Conservation (phyloP, 2,888 invertebrate genomes). For the Scaeva pyrastri region DNA sequence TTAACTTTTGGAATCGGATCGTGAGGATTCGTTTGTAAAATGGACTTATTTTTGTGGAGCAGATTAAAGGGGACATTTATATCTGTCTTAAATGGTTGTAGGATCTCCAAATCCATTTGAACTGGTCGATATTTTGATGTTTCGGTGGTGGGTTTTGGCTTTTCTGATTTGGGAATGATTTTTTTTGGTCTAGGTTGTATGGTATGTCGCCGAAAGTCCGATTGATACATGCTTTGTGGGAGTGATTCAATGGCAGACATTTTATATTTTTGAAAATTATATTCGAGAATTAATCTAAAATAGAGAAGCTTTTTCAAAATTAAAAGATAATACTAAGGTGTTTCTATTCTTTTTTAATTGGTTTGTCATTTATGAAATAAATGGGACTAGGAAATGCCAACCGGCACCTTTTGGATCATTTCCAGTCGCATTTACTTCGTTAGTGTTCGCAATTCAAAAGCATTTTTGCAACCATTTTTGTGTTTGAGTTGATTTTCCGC, state of each 20-base stretch:
- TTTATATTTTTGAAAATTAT: background rate
- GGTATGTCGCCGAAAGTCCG: conserved; percentile 22
- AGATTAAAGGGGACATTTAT: conserved; percentile 74
- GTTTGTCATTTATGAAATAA: too few relatives aligned
- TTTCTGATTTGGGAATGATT: background rate
- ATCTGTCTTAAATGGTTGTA: conserved; percentile 64
- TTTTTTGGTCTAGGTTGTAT: conserved; percentile 10
- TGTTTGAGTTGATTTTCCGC: too few relatives aligned
- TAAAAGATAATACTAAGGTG: too few relatives aligned
- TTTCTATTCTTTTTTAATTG: too few relatives aligned
- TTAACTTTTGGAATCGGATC: conserved; percentile 56
- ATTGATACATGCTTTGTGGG: conserved; percentile 30
- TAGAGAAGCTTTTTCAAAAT: background rate
- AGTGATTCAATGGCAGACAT: conserved; percentile 12
- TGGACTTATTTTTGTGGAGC: conserved; percentile 61
- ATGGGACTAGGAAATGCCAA: too few relatives aligned
- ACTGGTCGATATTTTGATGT: conserved; percentile 44
- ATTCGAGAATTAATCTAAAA: background rate
- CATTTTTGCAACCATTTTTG: too few relatives aligned
- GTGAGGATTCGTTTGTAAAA: conserved; percentile 67
- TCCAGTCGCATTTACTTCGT: too few relatives aligned
- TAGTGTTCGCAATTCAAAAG: too few relatives aligned
- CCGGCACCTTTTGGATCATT: too few relatives aligned
- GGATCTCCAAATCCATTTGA: conserved; percentile 73
- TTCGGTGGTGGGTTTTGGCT: background rate